Evolutionary conservation across 2,113 vertebrate genomes (phyloP).

Genomic region (Xyliphius kryptos): DNA sequence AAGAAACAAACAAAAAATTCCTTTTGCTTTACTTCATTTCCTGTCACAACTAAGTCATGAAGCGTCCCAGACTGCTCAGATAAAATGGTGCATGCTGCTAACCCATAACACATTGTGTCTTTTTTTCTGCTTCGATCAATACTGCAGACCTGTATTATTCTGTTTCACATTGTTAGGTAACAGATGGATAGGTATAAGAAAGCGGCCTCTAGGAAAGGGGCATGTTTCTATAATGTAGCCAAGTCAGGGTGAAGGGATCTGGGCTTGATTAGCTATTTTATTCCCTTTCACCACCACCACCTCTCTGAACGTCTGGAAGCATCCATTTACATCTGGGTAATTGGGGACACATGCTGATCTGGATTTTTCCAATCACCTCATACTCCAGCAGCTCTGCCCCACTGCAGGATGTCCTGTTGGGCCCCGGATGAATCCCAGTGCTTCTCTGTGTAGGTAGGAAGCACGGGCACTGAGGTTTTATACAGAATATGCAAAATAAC

Average conservation of each 20-base stretch:
- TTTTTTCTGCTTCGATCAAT: constrained; percentile 34
- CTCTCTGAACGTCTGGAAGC: constrained; percentile 47
- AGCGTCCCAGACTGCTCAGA: constrained; percentile 43
- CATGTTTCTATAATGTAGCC: constrained; percentile 17
- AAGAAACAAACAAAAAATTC: constrained; percentile 27
- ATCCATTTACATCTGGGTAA: constrained; percentile 58
- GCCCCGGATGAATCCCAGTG: constrained; percentile 47
- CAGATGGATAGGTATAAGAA: constrained; percentile 31
- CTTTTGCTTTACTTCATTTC: constrained; percentile 57
- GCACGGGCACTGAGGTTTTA: constrained; percentile 57
- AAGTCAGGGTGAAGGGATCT: constrained; percentile 38
- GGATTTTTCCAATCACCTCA: constrained; percentile 40
- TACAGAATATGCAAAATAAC: constrained; percentile 38
- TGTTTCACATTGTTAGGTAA: constrained; percentile 28
- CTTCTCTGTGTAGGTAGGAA: constrained; percentile 38
- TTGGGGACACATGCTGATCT: constrained; percentile 63
- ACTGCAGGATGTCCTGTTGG: constrained; percentile 47
- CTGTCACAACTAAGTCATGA: constrained; percentile 39
- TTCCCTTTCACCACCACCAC: constrained; percentile 48
- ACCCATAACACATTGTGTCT: constrained; percentile 35
- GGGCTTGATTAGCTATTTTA: constrained; percentile 57
- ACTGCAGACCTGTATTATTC: constrained; percentile 33
- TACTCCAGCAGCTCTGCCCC: constrained; percentile 16
- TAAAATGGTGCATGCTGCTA: constrained; percentile 39
- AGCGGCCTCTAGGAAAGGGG: constrained; percentile 17